These are phyloP conservation scores for Serrognathus titanus DNA, from an alignment of 2,888 invertebrate genomes.

Conservation along the genomic window DNA sequence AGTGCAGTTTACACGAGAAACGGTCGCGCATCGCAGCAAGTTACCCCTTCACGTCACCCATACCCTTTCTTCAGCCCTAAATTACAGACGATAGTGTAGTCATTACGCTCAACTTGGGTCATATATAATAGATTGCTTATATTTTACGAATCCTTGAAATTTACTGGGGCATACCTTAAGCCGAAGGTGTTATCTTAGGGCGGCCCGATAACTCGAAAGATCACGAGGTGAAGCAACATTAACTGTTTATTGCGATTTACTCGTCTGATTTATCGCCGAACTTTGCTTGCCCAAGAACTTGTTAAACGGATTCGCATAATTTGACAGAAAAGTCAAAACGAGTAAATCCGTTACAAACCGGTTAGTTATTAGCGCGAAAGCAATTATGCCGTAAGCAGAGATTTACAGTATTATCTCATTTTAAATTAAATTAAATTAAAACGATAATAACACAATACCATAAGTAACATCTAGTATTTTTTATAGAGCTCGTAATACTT, in stretches of 20 bases:
- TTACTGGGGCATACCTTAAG: slow-evolving; percentile 32
- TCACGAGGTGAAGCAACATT: slow-evolving; percentile 51
- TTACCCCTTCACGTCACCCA: slow-evolving; percentile 26
- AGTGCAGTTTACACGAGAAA: slow-evolving; percentile 47
- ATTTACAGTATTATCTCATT: no score
- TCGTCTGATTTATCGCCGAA: slow-evolving; percentile 18
- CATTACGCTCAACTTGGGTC: slow-evolving; percentile 38
- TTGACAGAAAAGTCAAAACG: background rate
- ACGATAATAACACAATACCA: no score
- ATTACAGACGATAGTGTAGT: slow-evolving; percentile 42
- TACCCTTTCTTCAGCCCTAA: slow-evolving; percentile 34
- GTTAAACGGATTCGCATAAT: slow-evolving; percentile 2
- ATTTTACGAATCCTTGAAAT: slow-evolving; percentile 40
- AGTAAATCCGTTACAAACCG: background rate
- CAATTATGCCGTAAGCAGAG: no score
- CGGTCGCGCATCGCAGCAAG: slow-evolving; percentile 34
- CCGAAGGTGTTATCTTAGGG: slow-evolving; percentile 44
- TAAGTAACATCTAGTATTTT: no score
- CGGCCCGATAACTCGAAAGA: slow-evolving; percentile 42
- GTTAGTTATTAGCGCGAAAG: background rate
- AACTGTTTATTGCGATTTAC: slow-evolving; percentile 42
- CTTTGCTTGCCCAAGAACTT: slow-evolving; percentile 8
- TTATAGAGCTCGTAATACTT: no score
- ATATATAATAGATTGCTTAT: slow-evolving; percentile 47
- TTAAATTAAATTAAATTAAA: no score